Evolutionary conservation across 2,797 vertebrate genomes (phyloP).

Genomic region (Manis pentadactyla): DNA sequence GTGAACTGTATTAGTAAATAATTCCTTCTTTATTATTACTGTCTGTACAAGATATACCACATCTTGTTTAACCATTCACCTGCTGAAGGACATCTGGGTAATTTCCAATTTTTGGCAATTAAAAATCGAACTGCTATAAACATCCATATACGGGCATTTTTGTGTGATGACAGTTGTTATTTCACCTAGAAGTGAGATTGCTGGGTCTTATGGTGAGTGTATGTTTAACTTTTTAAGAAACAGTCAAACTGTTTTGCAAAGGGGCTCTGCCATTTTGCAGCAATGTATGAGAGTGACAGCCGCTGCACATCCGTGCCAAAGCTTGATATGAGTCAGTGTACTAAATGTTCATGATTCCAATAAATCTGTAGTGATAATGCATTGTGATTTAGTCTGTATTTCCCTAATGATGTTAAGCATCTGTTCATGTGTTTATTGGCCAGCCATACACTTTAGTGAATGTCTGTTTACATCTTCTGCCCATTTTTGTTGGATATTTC

Average conservation of each 20-base stretch:
- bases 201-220: neutral
- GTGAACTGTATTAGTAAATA: neutral
- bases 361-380: neutral
- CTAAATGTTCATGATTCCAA: neutral
- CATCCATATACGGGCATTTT: neutral
- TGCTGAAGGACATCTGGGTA: neutral
- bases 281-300: neutral
- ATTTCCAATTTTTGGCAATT: neutral
- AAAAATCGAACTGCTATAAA: neutral
- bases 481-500: neutral
- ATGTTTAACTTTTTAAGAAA: slow-evolving; percentile 2
- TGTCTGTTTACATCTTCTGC: neutral
- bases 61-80: neutral
- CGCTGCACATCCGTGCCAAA: neutral
- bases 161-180: neutral
- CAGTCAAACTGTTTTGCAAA: neutral
- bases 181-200: neutral
- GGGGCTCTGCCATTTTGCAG: neutral
- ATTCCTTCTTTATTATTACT: neutral
- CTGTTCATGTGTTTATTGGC: neutral
- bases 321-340: neutral
- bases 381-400: neutral
- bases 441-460: neutral
- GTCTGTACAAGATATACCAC: neutral
- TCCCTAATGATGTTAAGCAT: neutral